These are phyloP conservation scores for Choloepus hoffmanni DNA, from an alignment of 2,113 vertebrate species.

Conservation along the genomic window DNA sequence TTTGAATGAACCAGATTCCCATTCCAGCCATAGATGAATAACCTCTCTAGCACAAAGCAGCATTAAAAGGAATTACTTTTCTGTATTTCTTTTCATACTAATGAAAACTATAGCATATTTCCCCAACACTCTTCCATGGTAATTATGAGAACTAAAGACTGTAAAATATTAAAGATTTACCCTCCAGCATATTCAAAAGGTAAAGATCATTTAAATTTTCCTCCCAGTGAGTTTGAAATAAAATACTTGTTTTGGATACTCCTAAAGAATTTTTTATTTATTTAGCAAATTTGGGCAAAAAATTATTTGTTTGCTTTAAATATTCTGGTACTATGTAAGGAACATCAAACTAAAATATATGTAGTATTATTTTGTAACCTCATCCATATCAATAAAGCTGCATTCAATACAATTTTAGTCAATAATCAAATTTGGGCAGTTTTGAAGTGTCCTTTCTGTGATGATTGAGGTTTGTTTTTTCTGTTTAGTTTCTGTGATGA, in stretches of 20 bases:
- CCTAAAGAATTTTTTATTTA: conserved; percentile 43
- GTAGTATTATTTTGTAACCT: conserved; percentile 48
- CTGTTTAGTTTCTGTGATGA: not conserved
- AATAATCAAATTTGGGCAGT: not conserved
- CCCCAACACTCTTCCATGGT: not conserved
- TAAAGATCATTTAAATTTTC: conserved; percentile 16
- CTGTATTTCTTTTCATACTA: conserved; percentile 9
- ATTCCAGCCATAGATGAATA: not conserved
- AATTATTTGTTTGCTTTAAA: conserved; percentile 41
- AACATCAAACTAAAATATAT: conserved; percentile 40
- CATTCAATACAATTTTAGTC: not conserved
- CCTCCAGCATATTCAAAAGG: not conserved
- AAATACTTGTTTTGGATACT: conserved; percentile 40
- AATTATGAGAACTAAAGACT: conserved; percentile 21
- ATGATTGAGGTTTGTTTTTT: not conserved
- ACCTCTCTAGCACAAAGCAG: not conserved
- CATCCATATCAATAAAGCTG: conserved; percentile 66
- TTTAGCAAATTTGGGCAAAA: conserved; percentile 27
- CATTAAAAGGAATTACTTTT: not conserved
- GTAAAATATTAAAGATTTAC: conserved; percentile 15
- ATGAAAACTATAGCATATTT: not conserved
- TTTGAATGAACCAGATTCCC: not conserved
- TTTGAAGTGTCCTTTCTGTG: conserved; percentile 28
- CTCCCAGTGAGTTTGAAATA: conserved; percentile 32
- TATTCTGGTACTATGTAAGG: conserved; percentile 53